phyloP scores from a whole-genome alignment of 2,888 invertebrate species.

The Saturnia pavonia region DNA sequence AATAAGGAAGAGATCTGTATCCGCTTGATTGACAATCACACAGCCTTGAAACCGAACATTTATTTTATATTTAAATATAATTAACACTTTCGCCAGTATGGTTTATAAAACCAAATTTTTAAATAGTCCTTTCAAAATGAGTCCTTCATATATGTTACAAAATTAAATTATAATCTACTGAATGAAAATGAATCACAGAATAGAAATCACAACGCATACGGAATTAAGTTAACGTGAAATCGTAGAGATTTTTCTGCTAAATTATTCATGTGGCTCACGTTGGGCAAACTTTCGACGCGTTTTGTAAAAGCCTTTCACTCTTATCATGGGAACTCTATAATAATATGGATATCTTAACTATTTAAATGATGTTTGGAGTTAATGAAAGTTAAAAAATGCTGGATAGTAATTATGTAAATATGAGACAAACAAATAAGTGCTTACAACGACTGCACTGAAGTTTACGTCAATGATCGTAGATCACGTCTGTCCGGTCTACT shows the following conservation, averaged over 20 bases:
- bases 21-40: constrained; percentile 49
- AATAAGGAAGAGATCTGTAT: constrained; percentile 37
- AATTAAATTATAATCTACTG: constrained; percentile 59
- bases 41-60: constrained; percentile 43
- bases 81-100: not conserved
- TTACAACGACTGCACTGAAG: not conserved
- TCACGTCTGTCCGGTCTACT: not conserved
- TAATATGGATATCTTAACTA: constrained; percentile 8
- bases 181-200: constrained; percentile 74
- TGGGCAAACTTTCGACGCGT: constrained; percentile 75
- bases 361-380: not conserved
- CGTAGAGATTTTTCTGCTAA: constrained; percentile 82
- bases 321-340: constrained; percentile 59
- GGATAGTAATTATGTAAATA: constrained; percentile 2
- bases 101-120: not conserved
- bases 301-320: constrained; percentile 80
- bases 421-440: not conserved
- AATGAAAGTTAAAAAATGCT: not conserved
- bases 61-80: constrained; percentile 20
- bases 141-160: constrained; percentile 46
- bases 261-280: constrained; percentile 79
- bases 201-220: constrained; percentile 76
- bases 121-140: constrained; percentile 26
- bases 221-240: constrained; percentile 79
- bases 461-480: not conserved